A percentile compares a stretch with the other conserved stretches of the same genome.
Conservation (phyloP, 2,113 vertebrate genomes). For the Papio anubis region DNA sequence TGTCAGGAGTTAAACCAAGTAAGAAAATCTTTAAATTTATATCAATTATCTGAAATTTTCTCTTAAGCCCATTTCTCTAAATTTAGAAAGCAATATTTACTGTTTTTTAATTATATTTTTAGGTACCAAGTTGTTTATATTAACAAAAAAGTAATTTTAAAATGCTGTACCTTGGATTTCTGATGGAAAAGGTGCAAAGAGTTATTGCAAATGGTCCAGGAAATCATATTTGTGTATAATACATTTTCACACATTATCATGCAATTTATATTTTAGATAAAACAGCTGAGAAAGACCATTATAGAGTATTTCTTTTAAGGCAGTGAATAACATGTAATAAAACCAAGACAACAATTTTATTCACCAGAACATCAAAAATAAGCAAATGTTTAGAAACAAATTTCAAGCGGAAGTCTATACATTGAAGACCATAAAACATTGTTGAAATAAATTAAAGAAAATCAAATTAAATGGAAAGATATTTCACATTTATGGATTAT, state of each 20-base stretch:
- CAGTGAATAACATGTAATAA: neutral
- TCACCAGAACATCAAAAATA: neutral
- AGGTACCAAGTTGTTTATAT: neutral
- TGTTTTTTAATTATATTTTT: neutral
- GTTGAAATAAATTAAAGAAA: neutral
- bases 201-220: neutral
- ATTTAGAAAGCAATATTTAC: neutral
- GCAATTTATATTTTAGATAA: neutral
- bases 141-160: neutral
- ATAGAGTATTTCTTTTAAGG: neutral
- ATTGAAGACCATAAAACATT: neutral
- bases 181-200: neutral
- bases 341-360: neutral
- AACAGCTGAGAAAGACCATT: neutral
- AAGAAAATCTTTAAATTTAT: neutral
- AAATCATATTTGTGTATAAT: neutral
- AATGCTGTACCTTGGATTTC: neutral
- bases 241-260: neutral
- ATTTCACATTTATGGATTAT: neutral
- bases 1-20: neutral
- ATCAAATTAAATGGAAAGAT: neutral
- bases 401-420: neutral
- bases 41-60: neutral
- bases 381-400: conserved; percentile 1
- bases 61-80: neutral